Evolutionary conservation across 2,888 invertebrate genomes (phyloP).

Genomic region (Eudemis profundana): DNA sequence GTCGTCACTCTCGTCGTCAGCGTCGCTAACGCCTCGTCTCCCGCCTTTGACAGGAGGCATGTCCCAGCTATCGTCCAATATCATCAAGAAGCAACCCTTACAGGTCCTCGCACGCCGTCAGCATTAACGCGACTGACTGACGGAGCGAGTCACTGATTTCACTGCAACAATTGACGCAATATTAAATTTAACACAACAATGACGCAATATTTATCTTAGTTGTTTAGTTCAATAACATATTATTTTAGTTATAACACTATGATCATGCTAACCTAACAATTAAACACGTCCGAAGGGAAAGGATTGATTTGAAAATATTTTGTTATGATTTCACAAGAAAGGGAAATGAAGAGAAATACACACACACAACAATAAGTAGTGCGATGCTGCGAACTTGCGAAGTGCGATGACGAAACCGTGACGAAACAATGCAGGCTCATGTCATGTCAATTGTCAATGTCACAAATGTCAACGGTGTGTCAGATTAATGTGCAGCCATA

Average conservation of each 20-base stretch:
- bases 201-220: constrained; percentile 25
- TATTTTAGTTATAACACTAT: background rate
- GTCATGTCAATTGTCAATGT: too few relatives aligned
- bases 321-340: background rate
- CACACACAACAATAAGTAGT: too few relatives aligned
- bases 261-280: background rate
- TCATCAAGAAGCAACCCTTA: constrained; percentile 64
- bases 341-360: background rate
- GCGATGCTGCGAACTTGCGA: too few relatives aligned
- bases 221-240: background rate
- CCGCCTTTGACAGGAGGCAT: constrained; percentile 78
- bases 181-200: constrained; percentile 22
- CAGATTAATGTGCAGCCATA: too few relatives aligned
- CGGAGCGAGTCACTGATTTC: background rate
- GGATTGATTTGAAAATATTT: background rate
- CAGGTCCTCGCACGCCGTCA: constrained; percentile 15
- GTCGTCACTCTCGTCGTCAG: constrained; percentile 89
- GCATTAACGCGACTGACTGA: constrained; percentile 26
- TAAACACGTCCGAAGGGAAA: background rate
- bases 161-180: constrained; percentile 42
- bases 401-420: too few relatives aligned
- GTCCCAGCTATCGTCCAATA: constrained; percentile 67
- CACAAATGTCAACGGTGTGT: too few relatives aligned
- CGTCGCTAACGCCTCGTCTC: constrained; percentile 83
- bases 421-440: too few relatives aligned